These are phyloP conservation scores for Oasisia sp. DNA, from an alignment of 2,888 invertebrate genomes.

Conservation along the genomic window DNA sequence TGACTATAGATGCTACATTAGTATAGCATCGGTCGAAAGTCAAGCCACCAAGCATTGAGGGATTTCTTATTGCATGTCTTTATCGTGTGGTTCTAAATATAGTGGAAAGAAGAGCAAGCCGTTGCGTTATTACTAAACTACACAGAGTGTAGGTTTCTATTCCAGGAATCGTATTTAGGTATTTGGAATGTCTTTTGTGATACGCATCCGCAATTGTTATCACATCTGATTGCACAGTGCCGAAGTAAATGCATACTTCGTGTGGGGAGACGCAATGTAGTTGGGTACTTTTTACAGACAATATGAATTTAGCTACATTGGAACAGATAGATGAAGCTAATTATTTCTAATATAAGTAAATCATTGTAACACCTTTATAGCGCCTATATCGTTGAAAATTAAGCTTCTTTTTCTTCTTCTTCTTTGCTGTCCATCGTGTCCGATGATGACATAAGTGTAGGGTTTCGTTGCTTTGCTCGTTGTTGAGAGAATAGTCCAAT, in stretches of 20 bases:
- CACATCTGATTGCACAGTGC: too few relatives aligned
- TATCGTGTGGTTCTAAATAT: neutral
- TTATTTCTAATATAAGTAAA: too few relatives aligned
- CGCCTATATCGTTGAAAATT: too few relatives aligned
- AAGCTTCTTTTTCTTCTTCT: too few relatives aligned
- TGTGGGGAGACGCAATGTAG: too few relatives aligned
- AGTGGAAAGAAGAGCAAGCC: neutral
- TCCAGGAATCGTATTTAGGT: neutral
- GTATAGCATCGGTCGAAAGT: neutral
- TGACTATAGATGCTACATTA: neutral
- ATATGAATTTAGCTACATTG: neutral
- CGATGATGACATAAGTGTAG: too few relatives aligned
- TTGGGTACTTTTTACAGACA: neutral
- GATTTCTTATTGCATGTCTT: neutral
- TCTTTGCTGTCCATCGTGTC: too few relatives aligned
- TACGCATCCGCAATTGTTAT: neutral
- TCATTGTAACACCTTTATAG: too few relatives aligned
- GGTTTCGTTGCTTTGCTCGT: too few relatives aligned
- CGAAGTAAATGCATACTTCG: too few relatives aligned
- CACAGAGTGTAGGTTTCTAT: neutral
- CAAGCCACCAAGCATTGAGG: neutral
- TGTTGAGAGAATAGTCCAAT: too few relatives aligned
- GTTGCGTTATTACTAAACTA: neutral
- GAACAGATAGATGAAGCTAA: neutral
- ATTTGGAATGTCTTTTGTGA: neutral